Percentiles rank a stretch among this genome's conserved stretches.
These are phyloP conservation scores for Scophthalmus maximus DNA, from an alignment of 2,113 vertebrate species.

Conservation along the genomic window DNA sequence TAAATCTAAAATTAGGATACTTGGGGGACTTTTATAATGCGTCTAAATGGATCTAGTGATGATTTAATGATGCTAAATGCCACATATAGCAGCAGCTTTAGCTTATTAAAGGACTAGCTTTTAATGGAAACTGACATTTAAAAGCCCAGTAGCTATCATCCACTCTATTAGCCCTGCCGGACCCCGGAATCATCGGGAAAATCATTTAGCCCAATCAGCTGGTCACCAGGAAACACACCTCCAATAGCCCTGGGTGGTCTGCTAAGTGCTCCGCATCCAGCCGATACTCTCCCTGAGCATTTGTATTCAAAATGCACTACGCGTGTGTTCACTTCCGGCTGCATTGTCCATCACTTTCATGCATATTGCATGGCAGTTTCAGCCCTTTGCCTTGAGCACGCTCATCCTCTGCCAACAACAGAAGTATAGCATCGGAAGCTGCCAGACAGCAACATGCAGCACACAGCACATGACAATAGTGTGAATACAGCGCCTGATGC, in stretches of 20 bases:
- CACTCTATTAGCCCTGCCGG: conserved; percentile 4
- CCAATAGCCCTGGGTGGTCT: conserved; percentile 30
- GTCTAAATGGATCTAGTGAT: neutral
- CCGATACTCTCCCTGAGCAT: conserved; percentile 35
- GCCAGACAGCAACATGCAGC: conserved; percentile 22
- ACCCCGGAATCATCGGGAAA: neutral
- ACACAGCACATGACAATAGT: conserved; percentile 34
- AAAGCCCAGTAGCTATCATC: conserved; percentile 1
- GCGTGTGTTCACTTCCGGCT: conserved; percentile 22
- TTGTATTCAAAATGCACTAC: conserved; percentile 63
- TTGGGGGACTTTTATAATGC: neutral
- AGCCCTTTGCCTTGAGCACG: conserved; percentile 36
- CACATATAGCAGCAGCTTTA: neutral
- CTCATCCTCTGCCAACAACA: conserved; percentile 46
- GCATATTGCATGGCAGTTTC: conserved; percentile 71
- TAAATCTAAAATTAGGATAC: neutral
- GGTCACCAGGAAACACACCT: conserved; percentile 38
- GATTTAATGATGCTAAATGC: neutral
- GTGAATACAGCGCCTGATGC: conserved; percentile 20
- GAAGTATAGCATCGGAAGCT: conserved; percentile 43
- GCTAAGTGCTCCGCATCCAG: conserved; percentile 40
- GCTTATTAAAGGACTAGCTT: neutral
- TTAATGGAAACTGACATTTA: neutral
- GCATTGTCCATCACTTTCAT: conserved; percentile 60
- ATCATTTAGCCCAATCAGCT: conserved; percentile 36